Base-by-base conservation (phyloP, 2,888 invertebrate species). In the Epirrita christyi region DNA sequence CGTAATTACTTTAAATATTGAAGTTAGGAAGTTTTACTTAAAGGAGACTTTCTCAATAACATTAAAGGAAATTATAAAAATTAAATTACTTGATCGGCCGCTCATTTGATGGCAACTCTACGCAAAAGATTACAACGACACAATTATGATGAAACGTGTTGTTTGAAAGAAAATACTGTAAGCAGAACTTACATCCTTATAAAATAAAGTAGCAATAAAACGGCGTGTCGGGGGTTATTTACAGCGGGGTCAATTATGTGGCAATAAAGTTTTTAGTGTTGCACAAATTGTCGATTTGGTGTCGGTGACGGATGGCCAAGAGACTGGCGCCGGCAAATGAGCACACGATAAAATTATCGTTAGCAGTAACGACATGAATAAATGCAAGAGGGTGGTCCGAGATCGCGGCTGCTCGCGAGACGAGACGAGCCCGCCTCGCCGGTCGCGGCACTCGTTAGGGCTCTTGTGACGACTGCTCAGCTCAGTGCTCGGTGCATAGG, bases 301-400 rank as follows among this genome's bases (percentile, higher is more conserved):
- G 78, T 80, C 82, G 80, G 84, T 90, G 91, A 92, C 89, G 88
- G 86, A 91, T 91, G 85, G 87, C 79, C 85, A 82, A 84, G 86
- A 86, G 85, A 80, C 87, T 85, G 88, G 87, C 87, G 90, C 86
- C 90, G 82, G 84, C 88, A 92, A 92, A 92, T 92, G 92, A 92
- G 92, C 92, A 91, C 89, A 88, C 92, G 92, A 92, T 92, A 92
- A 92, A 92, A 92, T 92, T 92, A 92, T 92, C 92, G 92, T 92
- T 92, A 92, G 91, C 86, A 83, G 91, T 92, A 92, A 92, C 92
- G 92, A 92, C 92, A 92, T 92, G 92, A 92, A 92, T 92, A 92
- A 92, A 92, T 92, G 92, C 90, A 92, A 85, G 87, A 92, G 89
- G 88, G 88, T 80, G 85, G 85, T 82, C 81, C 77, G 81, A 78